Conservation (phyloP, 2,888 invertebrate species). For the Polymixis lichenea region DNA sequence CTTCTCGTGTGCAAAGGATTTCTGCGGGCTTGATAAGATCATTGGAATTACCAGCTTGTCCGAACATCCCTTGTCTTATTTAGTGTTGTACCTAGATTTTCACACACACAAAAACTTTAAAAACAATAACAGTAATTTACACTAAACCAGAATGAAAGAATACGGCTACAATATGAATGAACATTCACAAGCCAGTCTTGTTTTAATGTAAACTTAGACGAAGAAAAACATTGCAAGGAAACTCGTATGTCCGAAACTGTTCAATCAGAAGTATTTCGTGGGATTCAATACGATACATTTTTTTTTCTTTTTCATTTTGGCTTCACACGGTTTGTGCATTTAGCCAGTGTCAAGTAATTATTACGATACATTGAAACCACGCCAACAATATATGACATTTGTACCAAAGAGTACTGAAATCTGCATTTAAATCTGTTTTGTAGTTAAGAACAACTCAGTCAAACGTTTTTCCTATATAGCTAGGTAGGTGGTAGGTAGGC, state of each 20-base stretch:
- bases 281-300: neutral
- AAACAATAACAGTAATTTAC: neutral
- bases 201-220: slow-evolving; percentile 31
- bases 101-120: neutral
- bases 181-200: slow-evolving; percentile 28
- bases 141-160: neutral
- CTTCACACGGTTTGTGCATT: no score
- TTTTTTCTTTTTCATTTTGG: no score
- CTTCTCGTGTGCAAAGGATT: neutral
- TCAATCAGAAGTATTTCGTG: slow-evolving; percentile 1
- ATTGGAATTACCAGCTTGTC: no score
- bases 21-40: no score
- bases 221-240: slow-evolving; percentile 55
- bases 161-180: neutral
- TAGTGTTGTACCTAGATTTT: neutral
- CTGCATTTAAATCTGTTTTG: no score
- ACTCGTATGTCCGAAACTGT: slow-evolving; percentile 33
- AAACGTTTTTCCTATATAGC: no score
- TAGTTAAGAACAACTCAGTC: no score
- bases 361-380: neutral
- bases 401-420: neutral
- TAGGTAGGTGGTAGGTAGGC: no score
- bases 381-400: neutral
- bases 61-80: neutral
- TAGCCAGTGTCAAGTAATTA: no score